Conservation (phyloP, 2,888 invertebrate genomes). For the Heteromurus nitidus region DNA sequence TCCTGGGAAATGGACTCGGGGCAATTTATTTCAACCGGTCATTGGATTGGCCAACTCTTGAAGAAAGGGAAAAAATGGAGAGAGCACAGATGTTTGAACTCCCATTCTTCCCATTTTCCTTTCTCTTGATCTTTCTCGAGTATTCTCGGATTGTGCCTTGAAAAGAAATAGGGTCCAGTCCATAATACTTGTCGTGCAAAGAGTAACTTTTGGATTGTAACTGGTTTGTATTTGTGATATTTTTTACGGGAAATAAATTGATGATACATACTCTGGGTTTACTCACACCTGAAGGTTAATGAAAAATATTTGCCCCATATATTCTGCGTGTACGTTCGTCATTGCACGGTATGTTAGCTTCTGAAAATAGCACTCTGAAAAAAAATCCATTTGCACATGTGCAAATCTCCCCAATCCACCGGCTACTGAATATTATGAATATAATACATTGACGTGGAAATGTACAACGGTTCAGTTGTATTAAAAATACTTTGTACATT, state of each 20-base stretch:
- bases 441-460: not conserved
- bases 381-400: not conserved
- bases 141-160: too few species aligned
- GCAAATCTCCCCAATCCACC: not conserved
- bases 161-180: too few species aligned
- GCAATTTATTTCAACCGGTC: constrained; percentile 13
- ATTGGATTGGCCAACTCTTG: not conserved
- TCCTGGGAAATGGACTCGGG: constrained; percentile 19
- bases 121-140: too few species aligned
- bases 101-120: constrained; percentile 36
- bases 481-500: not conserved
- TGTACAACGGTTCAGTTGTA: not conserved
- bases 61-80: constrained; percentile 19
- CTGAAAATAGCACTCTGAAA: not conserved
- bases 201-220: not conserved
- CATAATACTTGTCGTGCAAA: not conserved
- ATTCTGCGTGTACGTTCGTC: too few species aligned
- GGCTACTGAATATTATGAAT: not conserved
- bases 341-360: not conserved
- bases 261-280: not conserved
- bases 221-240: not conserved
- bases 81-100: constrained; percentile 51
- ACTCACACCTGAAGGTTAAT: not conserved
- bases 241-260: not conserved
- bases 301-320: not conserved